These are phyloP conservation scores for Andricus curvator DNA, from an alignment of 2,888 invertebrate genomes.

Conservation along the genomic window DNA sequence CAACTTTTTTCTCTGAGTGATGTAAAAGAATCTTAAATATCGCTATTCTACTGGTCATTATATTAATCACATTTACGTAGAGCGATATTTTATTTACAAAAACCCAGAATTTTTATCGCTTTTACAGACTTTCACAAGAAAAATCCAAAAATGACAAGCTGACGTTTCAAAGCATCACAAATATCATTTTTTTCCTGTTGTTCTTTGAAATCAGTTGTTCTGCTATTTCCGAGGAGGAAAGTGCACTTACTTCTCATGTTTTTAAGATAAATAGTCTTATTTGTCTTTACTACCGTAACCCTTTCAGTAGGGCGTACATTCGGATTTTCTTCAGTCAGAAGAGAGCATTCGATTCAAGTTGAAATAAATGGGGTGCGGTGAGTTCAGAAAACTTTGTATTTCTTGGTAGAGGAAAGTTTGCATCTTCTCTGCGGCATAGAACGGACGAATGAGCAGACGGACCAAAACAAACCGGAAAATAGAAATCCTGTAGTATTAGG, in stretches of 20 bases:
- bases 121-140: too few species aligned
- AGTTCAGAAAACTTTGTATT: slow-evolving; percentile 18
- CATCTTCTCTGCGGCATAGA: slow-evolving; percentile 19
- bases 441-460: neutral
- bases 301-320: neutral
- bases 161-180: too few species aligned
- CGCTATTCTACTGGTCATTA: too few species aligned
- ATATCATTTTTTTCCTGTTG: neutral
- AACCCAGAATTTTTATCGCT: too few species aligned
- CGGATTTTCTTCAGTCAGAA: neutral
- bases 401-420: neutral
- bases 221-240: neutral
- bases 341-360: slow-evolving; percentile 15
- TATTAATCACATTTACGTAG: too few species aligned
- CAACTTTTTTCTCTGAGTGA: too few species aligned
- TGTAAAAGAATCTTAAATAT: too few species aligned
- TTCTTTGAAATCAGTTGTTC: neutral
- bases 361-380: slow-evolving; percentile 6
- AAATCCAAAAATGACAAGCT: too few species aligned
- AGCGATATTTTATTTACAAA: too few species aligned
- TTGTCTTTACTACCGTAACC: neutral
- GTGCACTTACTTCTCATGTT: slow-evolving; percentile 20
- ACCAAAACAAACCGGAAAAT: slow-evolving; percentile 23
- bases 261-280: slow-evolving; percentile 25
- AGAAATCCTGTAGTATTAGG: slow-evolving; percentile 10